phyloP scores from a whole-genome alignment of 2,888 invertebrate species.

The Prenolepis imparis region DNA sequence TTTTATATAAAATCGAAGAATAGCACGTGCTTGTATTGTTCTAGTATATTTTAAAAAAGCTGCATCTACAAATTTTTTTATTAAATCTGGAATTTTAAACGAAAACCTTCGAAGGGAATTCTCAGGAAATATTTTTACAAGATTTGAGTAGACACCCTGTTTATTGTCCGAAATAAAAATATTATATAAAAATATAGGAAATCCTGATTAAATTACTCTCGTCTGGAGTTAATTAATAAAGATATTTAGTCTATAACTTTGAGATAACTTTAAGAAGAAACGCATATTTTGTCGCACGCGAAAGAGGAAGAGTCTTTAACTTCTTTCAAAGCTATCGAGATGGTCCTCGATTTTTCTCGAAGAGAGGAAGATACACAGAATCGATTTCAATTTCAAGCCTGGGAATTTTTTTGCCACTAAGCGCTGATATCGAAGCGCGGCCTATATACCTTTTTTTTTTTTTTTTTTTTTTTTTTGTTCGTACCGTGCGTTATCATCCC shows the following conservation, averaged over 20 bases:
- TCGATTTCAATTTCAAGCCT: neutral
- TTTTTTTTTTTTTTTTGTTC: neutral
- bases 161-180: no score
- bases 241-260: neutral
- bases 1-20: no score
- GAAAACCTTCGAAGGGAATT: no score
- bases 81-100: no score
- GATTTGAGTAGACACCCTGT: no score
- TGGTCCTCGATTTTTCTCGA: neutral
- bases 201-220: neutral
- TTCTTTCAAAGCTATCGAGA: slow-evolving; percentile 11
- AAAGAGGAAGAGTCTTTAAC: neutral
- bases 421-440: neutral
- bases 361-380: neutral
- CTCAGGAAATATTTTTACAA: no score
- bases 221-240: slow-evolving; percentile 13
- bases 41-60: no score
- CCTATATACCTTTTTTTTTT: neutral
- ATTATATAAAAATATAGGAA: no score
- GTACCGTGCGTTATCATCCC: neutral
- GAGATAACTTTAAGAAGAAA: neutral
- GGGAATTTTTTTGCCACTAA: neutral
- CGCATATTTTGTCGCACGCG: neutral
- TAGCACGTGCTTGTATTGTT: no score
- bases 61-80: no score